These are phyloP conservation scores for Himalopsyche phryganea DNA, from an alignment of 1,140 invertebrate genomes.

Conservation along the genomic window DNA sequence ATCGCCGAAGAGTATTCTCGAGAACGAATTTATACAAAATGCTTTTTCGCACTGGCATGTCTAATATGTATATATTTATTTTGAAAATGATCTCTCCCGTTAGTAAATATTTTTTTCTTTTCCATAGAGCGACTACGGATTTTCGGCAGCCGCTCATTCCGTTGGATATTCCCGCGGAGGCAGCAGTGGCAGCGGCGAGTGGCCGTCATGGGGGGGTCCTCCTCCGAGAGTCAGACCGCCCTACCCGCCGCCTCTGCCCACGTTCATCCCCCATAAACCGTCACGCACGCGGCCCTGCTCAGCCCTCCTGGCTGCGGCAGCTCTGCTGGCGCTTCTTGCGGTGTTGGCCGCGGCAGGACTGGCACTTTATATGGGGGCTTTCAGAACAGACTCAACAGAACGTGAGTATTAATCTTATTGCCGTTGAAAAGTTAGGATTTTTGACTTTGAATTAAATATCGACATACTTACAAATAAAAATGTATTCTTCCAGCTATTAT, in stretches of 20 bases:
- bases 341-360: slow-evolving; percentile 71
- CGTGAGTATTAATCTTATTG: slow-evolving; percentile 41
- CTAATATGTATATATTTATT: too few species aligned
- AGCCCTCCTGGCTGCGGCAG: slow-evolving; percentile 62
- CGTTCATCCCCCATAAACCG: too few species aligned
- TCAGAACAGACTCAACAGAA: slow-evolving; percentile 52
- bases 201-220: slow-evolving; percentile 30
- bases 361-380: slow-evolving; percentile 71
- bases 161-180: slow-evolving; percentile 17
- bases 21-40: too few species aligned
- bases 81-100: too few species aligned
- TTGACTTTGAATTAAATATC: background rate
- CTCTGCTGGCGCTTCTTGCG: slow-evolving; percentile 65
- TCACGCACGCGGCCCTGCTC: slow-evolving; percentile 49
- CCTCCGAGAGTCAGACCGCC: slow-evolving; percentile 35
- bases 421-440: too few species aligned
- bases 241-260: too few species aligned
- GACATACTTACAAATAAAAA: background rate
- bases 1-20: too few species aligned
- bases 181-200: slow-evolving; percentile 24
- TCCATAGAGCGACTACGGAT: slow-evolving; percentile 48
- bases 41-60: too few species aligned
- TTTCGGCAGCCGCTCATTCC: slow-evolving; percentile 29
- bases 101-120: slow-evolving; percentile 15
- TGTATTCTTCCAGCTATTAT: slow-evolving; percentile 57